Percentiles rank a stretch among this genome's conserved stretches.
phyloP scores from a whole-genome alignment of 2,888 invertebrate genomes.

The Nezara viridula region DNA sequence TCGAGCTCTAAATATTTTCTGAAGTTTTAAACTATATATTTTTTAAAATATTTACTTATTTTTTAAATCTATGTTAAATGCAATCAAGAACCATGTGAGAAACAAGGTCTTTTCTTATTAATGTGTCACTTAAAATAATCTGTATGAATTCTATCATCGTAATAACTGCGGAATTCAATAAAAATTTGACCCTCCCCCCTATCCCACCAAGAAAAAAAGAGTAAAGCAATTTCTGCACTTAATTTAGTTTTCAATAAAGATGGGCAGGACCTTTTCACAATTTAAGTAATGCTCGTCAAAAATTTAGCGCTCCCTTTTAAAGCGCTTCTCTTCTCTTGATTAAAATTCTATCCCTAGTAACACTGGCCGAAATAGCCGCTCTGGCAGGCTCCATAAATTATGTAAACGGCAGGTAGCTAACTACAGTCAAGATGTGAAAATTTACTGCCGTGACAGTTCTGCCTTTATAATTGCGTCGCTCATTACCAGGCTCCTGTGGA shows the following conservation, averaged over 20 bases:
- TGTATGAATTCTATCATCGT: no score
- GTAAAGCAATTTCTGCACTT: background rate
- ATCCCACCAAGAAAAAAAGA: no score
- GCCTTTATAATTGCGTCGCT: background rate
- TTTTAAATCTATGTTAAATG: no score
- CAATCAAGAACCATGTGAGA: no score
- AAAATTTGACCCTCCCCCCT: no score
- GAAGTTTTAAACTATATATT: no score
- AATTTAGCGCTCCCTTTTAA: background rate
- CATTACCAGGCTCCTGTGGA: background rate
- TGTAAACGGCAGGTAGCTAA: background rate
- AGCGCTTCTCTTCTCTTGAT: background rate
- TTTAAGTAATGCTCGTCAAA: background rate
- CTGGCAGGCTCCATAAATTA: background rate
- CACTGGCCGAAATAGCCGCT: background rate
- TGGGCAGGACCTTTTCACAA: background rate
- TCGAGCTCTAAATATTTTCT: no score
- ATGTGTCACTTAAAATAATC: no score
- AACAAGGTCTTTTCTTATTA: no score
- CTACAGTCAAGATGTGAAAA: background rate
- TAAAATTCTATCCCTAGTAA: slow-evolving; percentile 12
- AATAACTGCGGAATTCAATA: no score
- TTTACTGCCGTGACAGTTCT: background rate
- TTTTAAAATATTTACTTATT: no score
- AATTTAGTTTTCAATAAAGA: background rate